Percentiles rank a stretch among this genome's conserved stretches.
phyloP scores from a whole-genome alignment of 2,797 vertebrate species.

The Yasuhikotakia modesta region DNA sequence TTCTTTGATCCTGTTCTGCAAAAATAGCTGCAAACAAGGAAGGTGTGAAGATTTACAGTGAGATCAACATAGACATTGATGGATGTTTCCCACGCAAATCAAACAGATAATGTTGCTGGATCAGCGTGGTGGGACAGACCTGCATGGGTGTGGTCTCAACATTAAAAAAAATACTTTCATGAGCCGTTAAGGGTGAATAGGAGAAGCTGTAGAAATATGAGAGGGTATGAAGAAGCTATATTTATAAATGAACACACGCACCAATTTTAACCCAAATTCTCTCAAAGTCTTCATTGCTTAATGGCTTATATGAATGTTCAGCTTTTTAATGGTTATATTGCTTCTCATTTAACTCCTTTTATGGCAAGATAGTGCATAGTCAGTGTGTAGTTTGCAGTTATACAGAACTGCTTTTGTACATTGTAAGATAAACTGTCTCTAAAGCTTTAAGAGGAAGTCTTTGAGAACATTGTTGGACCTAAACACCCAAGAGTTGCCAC shows the following conservation, averaged over 20 bases:
- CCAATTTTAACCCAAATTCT: conserved; percentile 15
- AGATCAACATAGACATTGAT: conserved; percentile 46
- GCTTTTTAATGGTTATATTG: not conserved
- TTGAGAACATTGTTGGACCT: not conserved
- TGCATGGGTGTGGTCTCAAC: conserved; percentile 18
- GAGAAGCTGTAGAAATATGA: conserved; percentile 35
- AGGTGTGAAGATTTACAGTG: conserved; percentile 55
- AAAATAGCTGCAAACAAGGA: conserved; percentile 61
- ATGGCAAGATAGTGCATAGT: not conserved
- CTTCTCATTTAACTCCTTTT: not conserved
- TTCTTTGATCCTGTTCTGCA: conserved; percentile 42
- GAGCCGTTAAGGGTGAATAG: not conserved
- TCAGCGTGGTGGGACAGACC: conserved; percentile 12
- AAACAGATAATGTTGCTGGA: not conserved
- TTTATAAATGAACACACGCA: conserved; percentile 16
- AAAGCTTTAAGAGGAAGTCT: not conserved
- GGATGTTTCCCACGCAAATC: conserved; percentile 30
- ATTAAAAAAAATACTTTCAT: conserved; percentile 14
- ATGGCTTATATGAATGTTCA: not conserved
- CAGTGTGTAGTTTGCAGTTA: not conserved
- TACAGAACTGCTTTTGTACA: not conserved
- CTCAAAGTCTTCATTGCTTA: conserved; percentile 15
- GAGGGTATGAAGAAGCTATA: conserved; percentile 28
- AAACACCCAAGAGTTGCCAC: not conserved
- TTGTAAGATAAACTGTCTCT: not conserved